These are phyloP conservation scores for Cosmia pyralina DNA, from an alignment of 2,888 invertebrate species.

Conservation along the genomic window DNA sequence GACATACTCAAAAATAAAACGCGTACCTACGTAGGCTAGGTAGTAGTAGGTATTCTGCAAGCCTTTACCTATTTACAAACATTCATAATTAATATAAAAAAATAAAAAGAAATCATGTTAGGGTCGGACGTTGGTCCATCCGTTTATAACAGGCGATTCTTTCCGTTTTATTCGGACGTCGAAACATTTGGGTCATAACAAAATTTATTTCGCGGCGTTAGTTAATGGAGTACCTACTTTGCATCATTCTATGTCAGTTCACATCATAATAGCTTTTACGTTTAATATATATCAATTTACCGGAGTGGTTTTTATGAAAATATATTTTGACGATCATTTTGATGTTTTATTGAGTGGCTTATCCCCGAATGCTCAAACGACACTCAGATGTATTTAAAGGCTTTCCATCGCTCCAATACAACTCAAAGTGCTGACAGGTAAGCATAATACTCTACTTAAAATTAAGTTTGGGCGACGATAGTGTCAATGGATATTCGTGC, in stretches of 20 bases:
- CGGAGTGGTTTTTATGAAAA: constrained; percentile 4
- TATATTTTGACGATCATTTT: neutral
- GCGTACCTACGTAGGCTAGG: neutral
- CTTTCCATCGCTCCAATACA: neutral
- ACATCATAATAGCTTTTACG: neutral
- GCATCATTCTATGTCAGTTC: constrained; percentile 12
- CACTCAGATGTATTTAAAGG: neutral
- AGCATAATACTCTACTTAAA: neutral
- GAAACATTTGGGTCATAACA: constrained; percentile 33
- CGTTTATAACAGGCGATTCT: constrained; percentile 20
- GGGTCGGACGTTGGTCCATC: constrained; percentile 20
- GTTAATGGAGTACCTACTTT: constrained; percentile 6
- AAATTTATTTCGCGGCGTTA: constrained; percentile 10
- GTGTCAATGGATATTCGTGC: no score
- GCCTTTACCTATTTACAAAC: neutral
- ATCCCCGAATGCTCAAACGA: neutral
- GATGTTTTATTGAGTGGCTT: constrained; percentile 5
- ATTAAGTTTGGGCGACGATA: neutral
- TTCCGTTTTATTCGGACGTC: constrained; percentile 36
- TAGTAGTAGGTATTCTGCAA: constrained; percentile 7
- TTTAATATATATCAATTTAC: neutral
- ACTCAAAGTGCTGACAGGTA: neutral
- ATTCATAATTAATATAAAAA: constrained; percentile 1
- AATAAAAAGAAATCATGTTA: constrained; percentile 13
- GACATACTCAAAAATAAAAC: neutral